Percentiles rank a stretch among this genome's conserved stretches.
Evolutionary conservation across 2,888 invertebrate species (phyloP).

Genomic region (Eulithis prunata): DNA sequence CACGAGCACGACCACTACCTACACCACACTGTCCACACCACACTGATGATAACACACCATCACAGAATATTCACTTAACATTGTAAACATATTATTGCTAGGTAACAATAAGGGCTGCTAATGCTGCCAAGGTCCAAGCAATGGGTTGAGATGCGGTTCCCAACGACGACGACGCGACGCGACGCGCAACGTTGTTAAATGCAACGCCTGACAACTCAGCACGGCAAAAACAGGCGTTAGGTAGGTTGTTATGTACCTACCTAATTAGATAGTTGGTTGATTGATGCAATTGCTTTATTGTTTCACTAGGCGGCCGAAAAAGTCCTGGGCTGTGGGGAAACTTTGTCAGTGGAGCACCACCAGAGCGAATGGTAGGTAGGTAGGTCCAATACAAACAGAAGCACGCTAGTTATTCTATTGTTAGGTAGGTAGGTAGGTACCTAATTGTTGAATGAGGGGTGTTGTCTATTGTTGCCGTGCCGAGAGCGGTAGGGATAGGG

Average conservation of each 20-base stretch:
- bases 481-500: slow-evolving; percentile 10
- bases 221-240: neutral
- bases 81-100: too few relatives aligned
- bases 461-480: slow-evolving; percentile 14
- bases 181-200: too few relatives aligned
- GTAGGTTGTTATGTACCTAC: too few relatives aligned
- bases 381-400: neutral
- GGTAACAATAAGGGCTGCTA: too few relatives aligned
- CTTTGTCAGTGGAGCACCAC: slow-evolving; percentile 7
- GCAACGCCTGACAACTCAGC: too few relatives aligned
- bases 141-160: too few relatives aligned
- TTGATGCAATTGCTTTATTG: slow-evolving; percentile 5
- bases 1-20: neutral
- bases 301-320: slow-evolving; percentile 4
- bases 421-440: too few relatives aligned
- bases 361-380: neutral
- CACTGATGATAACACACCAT: neutral
- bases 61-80: too few relatives aligned
- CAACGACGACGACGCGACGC: too few relatives aligned
- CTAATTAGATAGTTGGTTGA: too few relatives aligned
- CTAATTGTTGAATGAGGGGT: slow-evolving; percentile 23
- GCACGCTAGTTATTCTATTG: neutral
- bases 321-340: slow-evolving; percentile 3
- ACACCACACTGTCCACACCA: neutral
- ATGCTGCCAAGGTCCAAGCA: too few relatives aligned